Evolutionary conservation across 2,888 invertebrate genomes (phyloP), one percentile per base, ranked within the genome.

Genomic region (Diogma glabrata): DNA sequence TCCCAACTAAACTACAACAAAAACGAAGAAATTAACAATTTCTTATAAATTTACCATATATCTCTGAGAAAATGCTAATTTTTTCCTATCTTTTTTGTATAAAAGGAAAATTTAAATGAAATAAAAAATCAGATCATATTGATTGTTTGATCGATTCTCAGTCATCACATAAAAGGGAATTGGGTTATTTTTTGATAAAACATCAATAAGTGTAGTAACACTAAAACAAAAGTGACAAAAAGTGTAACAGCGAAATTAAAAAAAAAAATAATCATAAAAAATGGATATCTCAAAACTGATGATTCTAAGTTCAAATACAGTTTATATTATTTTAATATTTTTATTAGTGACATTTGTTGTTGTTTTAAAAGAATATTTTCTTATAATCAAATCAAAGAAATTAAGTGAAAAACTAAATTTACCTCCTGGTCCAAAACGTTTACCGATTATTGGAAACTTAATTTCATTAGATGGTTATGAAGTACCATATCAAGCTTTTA

Each of bases 401-500:
- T 28, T 24, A n/a, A 36, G 24, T 24, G 43, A 51, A 20, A 36
- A 47, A 36, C 51, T 30, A 33, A 51, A 45, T 40, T 40, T 46
- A 49, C 71, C 75, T 38, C 77, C 78, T 0, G 72, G 71, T n/a
- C 76, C 75, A 7, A 71, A 69, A 56, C 69, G 72, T 2, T 69
- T 73, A 61, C 79, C 79, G 10, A 64, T 79, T 43, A 65, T 79
- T 28, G 79, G 79, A 16, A 76, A 75, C 50, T 67, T 79, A 10
- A 74, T 75, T 55, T 65, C 76, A 9, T 61, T 79, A 57, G 73
- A 72, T 4, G 74, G 75, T 12, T 75, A 77, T 61, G 73, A 76
- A 54, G 72, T 78, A 3, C 79, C 79, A 0, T 79, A 77, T 61
- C 74, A 78, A 59, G 78, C 75, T 0, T 79, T 79, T 61, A 68